These are phyloP conservation scores for Nudaria mundana DNA, from an alignment of 2,888 invertebrate species.

Conservation along the genomic window DNA sequence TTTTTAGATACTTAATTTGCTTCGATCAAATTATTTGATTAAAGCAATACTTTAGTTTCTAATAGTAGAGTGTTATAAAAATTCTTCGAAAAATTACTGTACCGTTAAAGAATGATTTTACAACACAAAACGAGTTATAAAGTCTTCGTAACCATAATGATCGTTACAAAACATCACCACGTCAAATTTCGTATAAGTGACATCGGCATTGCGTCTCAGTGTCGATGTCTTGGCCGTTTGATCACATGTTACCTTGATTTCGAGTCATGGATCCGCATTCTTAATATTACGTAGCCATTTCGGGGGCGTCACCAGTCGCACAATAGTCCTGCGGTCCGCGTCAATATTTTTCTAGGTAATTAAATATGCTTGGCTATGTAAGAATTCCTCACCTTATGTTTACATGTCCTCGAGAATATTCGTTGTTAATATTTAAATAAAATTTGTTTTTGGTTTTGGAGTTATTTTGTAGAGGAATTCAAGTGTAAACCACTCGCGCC, in stretches of 20 bases:
- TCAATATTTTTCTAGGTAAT: conserved; percentile 76
- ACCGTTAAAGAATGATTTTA: background rate
- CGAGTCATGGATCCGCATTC: conserved; percentile 77
- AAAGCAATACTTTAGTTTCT: too few species aligned
- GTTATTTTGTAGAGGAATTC: conserved; percentile 11
- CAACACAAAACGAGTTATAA: background rate
- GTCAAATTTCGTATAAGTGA: conserved; percentile 35
- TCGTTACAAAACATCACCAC: conserved; percentile 14
- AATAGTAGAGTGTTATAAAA: too few species aligned
- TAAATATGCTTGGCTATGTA: conserved; percentile 53
- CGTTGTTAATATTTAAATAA: conserved; percentile 22
- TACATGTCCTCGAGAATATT: conserved; percentile 29
- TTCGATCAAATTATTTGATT: too few species aligned
- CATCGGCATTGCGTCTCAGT: conserved; percentile 37
- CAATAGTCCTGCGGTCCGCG: conserved; percentile 52
- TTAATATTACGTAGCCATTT: conserved; percentile 62
- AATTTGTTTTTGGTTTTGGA: conserved; percentile 11
- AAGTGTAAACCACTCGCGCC: too few species aligned
- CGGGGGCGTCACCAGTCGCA: conserved; percentile 63
- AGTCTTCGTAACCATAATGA: background rate
- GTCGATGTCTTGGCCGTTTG: conserved; percentile 47
- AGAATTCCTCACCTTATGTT: conserved; percentile 53
- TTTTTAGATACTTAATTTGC: too few species aligned
- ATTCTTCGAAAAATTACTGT: background rate
- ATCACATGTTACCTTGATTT: conserved; percentile 72